Conservation (phyloP, 2,113 vertebrate genomes). For the Hystrix cristata region DNA sequence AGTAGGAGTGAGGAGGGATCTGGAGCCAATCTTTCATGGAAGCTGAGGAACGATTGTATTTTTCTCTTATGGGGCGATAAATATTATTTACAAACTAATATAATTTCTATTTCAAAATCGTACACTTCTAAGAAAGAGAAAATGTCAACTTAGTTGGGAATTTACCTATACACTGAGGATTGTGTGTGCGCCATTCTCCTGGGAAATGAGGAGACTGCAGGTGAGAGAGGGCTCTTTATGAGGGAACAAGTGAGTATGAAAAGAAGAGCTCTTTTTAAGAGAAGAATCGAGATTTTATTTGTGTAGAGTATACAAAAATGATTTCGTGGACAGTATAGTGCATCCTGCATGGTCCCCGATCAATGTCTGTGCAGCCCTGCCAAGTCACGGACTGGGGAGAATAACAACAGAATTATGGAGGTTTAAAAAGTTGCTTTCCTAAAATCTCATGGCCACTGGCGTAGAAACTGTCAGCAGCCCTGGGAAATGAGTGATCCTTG, state of each 20-base stretch:
- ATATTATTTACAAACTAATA: neutral
- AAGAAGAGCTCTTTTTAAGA: neutral
- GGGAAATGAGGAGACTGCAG: neutral
- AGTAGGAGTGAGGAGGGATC: neutral
- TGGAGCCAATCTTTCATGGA: neutral
- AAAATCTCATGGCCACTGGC: neutral
- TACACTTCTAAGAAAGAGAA: neutral
- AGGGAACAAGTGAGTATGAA: neutral
- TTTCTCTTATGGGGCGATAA: neutral
- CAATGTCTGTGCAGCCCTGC: neutral
- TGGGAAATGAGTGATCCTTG: neutral
- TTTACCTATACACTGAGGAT: neutral
- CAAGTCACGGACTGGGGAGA: neutral
- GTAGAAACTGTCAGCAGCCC: neutral
- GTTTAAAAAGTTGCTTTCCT: neutral
- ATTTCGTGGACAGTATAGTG: neutral
- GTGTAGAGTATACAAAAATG: neutral
- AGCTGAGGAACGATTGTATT: neutral
- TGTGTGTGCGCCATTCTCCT: neutral
- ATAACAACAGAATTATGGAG: neutral
- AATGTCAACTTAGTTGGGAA: neutral
- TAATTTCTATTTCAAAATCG: conserved; percentile 12
- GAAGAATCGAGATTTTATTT: neutral
- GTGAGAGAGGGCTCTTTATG: neutral
- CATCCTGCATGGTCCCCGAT: neutral